These are phyloP conservation scores for Mesocricetus auratus DNA, from an alignment of 2,113 vertebrate species.

Conservation along the genomic window DNA sequence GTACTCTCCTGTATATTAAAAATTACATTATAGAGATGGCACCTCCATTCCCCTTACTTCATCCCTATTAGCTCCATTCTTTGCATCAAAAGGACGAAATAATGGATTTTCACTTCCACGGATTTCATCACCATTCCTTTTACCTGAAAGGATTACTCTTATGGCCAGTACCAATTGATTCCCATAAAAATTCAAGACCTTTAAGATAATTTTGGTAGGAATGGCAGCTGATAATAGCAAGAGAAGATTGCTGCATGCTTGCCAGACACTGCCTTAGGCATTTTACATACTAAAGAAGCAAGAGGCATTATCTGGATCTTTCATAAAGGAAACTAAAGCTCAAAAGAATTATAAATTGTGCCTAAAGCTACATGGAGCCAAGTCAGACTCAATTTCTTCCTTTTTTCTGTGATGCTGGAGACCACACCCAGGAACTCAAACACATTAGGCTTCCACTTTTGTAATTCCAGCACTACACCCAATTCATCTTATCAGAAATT, in stretches of 20 bases:
- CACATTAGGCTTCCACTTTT: not conserved
- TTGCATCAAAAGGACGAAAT: not conserved
- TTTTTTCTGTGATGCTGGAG: not conserved
- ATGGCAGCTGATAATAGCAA: not conserved
- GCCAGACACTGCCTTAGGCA: not conserved
- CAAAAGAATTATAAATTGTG: not conserved
- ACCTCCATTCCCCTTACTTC: not conserved
- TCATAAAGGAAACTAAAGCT: not conserved
- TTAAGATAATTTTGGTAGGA: not conserved
- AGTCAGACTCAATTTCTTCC: not conserved
- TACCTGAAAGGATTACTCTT: not conserved
- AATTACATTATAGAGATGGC: not conserved
- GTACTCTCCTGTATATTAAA: not conserved
- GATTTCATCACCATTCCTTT: not conserved
- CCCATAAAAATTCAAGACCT: not conserved
- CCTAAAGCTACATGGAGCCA: not conserved
- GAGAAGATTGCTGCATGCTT: not conserved
- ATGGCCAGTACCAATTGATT: not conserved
- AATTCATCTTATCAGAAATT: not conserved
- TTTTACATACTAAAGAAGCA: slow-evolving; percentile 1
- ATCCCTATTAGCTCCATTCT: not conserved
- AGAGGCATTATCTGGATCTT: not conserved
- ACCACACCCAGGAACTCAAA: not conserved
- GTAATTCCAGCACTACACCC: not conserved
- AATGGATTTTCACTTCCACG: not conserved